Evolutionary conservation across 2,113 vertebrate species (phyloP), one percentile per base, ranked within the genome.

Genomic region (Apaloderma vittatum): DNA sequence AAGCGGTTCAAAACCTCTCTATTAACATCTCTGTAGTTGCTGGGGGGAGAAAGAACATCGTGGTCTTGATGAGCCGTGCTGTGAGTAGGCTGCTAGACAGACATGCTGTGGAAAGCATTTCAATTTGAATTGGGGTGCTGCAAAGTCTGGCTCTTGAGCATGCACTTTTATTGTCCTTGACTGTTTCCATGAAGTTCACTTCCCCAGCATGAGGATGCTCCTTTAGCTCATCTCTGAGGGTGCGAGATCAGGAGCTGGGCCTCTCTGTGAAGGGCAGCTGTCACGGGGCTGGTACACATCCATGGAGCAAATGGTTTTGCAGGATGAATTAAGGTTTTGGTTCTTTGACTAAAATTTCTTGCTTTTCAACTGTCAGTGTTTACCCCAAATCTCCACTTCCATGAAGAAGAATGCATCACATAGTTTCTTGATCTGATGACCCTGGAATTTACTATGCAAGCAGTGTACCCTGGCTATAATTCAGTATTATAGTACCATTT

Each of bases 321-420:
- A 62, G 40, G 8, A 15, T 45, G 12, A 65, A 19, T 55, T 82
- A 57, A 48, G 30, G 12, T 27, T 82, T 83, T 54, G 11, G 6
- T 68, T 87, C 18, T 86, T 76, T 65, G 29, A 81, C 51, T 70
- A 66, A 67, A 70, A 36, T 74, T 54, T 65, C 65, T 66, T 63
- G 37, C 73, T 72, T 32, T 94, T 86, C 68, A 81, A 1, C 16
- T 11, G 19, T 34, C 45, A 37, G 12, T 79, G 26, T 70, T 82
- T 74, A 54, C 40, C 52, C 32, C 26, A 45, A 16, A 32, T 85
- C 27, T 81, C 29, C 22, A 8, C 45, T 63, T 72, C 46, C 22
- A 4, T 57, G 65, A 46, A 74, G 73, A 61, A 65, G 34, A 73
- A 23, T 48, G 21, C 6, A 17, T 48, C 36, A 6, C 0, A 0